Evolutionary conservation across 2,888 invertebrate genomes (phyloP), one percentile per base, ranked within the genome.

Genomic region (Erannis defoliaria): DNA sequence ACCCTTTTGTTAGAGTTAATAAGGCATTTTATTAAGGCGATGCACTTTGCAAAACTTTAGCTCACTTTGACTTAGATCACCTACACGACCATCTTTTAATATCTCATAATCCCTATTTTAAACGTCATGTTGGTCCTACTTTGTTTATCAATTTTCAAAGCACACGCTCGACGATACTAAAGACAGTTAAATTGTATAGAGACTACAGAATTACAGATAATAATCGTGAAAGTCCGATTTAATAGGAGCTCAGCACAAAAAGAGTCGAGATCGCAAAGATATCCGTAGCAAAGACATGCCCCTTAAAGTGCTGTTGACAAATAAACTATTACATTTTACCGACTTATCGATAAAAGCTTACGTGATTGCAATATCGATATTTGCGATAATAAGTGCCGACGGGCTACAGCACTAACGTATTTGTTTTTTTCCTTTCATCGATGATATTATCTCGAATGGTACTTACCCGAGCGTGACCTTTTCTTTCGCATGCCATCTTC

Each of bases 321-420:
- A 62, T 62, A 62, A 56, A 62, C 56, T 56, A 53, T 48, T 56
- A 62, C 40, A 56, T 62, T 55, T 61, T 62, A 56, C 46, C 61
- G 61, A 56, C 51, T 38, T 51, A 62, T 62, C 55, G 55, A 56
- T 56, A 56, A 51, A 71, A 66, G 69, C 68, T 71, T 73, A 72
- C 71, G 64, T 68, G 71, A 71, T 70, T 62, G 70, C 66, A 66
- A 70, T 70, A 50, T 67, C 66, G 72, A 73, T 72, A 68, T 64
- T 61, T 56, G 56, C 68, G 64, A 64, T 68, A 66, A 61, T 55
- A 66, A 61, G 61, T 38, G 62, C 62, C 62, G 62, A 55, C 64
- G 63, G 64, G 51, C 46, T 49, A 51, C 61, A 38, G 38, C 46
- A 57, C 37, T 46, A 63, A 23, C 53, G 49, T 49, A 62, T 60